Conservation (phyloP, 2,888 invertebrate species). For the Arctia plantaginis region DNA sequence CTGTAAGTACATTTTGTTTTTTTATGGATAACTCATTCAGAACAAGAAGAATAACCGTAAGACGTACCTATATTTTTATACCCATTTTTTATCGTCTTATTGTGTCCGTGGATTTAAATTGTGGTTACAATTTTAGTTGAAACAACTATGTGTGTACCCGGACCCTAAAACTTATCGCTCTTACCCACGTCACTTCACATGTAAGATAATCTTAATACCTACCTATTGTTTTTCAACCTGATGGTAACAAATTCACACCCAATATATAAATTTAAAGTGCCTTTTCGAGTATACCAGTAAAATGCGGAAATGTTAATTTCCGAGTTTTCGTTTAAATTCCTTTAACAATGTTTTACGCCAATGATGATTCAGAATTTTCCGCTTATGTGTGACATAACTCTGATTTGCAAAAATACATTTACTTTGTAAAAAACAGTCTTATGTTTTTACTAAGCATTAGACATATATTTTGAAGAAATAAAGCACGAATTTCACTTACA, state of each 20-base stretch:
- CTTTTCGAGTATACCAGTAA: constrained; percentile 2
- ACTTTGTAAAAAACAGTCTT: neutral
- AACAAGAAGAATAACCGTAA: neutral
- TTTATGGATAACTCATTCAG: neutral
- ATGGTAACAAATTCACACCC: neutral
- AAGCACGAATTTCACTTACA: neutral
- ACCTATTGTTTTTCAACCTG: neutral
- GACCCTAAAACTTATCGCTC: neutral
- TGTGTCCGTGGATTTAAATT: neutral
- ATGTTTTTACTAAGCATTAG: neutral
- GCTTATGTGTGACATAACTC: neutral
- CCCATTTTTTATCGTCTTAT: too few relatives aligned
- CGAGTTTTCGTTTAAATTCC: neutral
- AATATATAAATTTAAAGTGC: constrained; percentile 11
- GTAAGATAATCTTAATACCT: neutral
- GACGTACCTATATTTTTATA: neutral
- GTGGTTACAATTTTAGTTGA: neutral
- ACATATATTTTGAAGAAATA: neutral
- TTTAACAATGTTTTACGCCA: neutral
- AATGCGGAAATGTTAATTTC: constrained; percentile 2
- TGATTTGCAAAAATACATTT: neutral
- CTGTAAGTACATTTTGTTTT: neutral
- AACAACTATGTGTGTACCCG: neutral
- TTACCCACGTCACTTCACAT: neutral
- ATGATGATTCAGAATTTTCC: neutral